Conservation (phyloP, 2,113 vertebrate genomes). For the Syngnathoides biaculeatus region DNA sequence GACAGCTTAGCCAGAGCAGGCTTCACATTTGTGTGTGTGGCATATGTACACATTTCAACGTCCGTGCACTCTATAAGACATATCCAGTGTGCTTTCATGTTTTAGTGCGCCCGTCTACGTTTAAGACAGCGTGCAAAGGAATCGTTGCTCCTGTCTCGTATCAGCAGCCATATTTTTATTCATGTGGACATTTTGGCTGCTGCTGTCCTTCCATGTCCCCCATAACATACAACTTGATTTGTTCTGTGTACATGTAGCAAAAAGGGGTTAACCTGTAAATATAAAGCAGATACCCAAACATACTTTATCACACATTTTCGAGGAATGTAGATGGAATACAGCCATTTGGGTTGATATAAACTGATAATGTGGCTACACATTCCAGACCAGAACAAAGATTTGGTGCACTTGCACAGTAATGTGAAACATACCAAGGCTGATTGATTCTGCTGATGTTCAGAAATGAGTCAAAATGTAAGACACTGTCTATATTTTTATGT, state of each 20-base stretch:
- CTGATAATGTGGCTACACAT: no score
- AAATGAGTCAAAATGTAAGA: no score
- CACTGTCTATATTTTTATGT: neutral
- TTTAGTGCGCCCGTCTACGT: slow-evolving; percentile 26
- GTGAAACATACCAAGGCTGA: no score
- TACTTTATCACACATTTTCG: neutral
- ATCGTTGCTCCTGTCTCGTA: slow-evolving; percentile 27
- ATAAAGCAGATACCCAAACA: neutral
- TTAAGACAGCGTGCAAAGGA: slow-evolving; percentile 17
- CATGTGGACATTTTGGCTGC: neutral
- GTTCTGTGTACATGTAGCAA: neutral
- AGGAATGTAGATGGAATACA: neutral
- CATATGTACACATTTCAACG: neutral
- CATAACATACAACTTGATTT: neutral
- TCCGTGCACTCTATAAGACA: slow-evolving; percentile 16
- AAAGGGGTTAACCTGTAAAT: neutral
- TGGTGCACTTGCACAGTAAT: no score
- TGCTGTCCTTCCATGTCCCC: neutral
- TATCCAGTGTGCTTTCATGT: slow-evolving; percentile 15
- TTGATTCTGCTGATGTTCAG: no score
- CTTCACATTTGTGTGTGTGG: neutral
- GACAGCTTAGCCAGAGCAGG: slow-evolving; percentile 38
- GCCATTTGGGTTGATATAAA: neutral
- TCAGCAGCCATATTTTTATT: neutral
- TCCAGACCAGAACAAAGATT: no score